Conservation (phyloP, 1,140 invertebrate genomes). For the Solenopsis fugax region DNA sequence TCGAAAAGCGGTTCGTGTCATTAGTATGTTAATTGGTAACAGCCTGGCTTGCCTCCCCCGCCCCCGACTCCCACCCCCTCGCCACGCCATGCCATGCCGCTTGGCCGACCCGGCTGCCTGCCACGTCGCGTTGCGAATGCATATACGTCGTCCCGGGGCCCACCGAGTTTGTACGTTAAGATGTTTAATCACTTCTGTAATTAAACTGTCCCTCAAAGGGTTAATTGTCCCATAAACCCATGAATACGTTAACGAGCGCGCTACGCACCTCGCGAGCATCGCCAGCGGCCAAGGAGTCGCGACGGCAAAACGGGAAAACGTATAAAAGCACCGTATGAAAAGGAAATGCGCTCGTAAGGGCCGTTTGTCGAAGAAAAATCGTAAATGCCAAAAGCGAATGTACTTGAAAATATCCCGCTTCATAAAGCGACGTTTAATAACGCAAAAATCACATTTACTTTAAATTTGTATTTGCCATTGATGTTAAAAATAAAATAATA, state of each 20-base stretch:
- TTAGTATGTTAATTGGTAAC: slow-evolving; percentile 81
- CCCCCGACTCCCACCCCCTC: slow-evolving; percentile 28
- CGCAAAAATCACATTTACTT: slow-evolving; percentile 4
- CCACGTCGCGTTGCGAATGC: slow-evolving; percentile 77
- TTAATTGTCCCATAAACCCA: slow-evolving; percentile 86
- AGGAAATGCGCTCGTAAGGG: neutral
- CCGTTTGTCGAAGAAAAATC: slow-evolving; percentile 13
- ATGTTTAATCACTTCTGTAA: slow-evolving; percentile 87
- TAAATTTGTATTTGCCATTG: neutral
- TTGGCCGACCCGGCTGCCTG: slow-evolving; percentile 67
- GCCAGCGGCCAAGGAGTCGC: slow-evolving; percentile 77
- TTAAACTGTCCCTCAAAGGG: slow-evolving; percentile 87
- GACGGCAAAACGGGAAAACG: slow-evolving; percentile 35
- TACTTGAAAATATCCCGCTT: neutral
- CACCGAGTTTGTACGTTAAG: slow-evolving; percentile 85
- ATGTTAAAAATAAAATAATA: neutral
- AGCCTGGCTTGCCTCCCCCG: slow-evolving; percentile 62
- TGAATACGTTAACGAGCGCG: slow-evolving; percentile 86
- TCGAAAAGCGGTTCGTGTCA: slow-evolving; percentile 78
- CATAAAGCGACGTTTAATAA: neutral
- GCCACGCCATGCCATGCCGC: slow-evolving; percentile 14
- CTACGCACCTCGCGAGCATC: slow-evolving; percentile 78
- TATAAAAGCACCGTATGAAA: neutral
- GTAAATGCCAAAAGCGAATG: neutral
- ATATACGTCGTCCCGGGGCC: slow-evolving; percentile 68